A percentile compares a stretch with the other conserved stretches of the same genome.
phyloP scores from a whole-genome alignment of 2,797 vertebrate species.

The Hoplostethus atlanticus region DNA sequence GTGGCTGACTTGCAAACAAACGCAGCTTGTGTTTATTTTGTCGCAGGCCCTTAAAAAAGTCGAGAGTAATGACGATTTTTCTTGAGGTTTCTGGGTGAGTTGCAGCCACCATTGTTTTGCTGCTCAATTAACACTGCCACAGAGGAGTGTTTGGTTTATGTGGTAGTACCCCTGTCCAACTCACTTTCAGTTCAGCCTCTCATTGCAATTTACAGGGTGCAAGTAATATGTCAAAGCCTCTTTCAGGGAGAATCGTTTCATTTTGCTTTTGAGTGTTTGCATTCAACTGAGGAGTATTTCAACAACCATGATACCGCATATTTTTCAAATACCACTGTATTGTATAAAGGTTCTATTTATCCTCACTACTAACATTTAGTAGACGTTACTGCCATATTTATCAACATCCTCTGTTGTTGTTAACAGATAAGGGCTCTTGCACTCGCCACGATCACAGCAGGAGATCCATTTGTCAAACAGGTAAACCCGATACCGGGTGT shows the following conservation, averaged over 20 bases:
- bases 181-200: not conserved
- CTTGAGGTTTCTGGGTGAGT: slow-evolving; percentile 10
- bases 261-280: not conserved
- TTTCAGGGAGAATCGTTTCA: not conserved
- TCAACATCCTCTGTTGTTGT: slow-evolving; percentile 51
- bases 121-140: slow-evolving; percentile 45
- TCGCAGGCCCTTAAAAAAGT: slow-evolving; percentile 32
- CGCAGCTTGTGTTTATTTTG: slow-evolving; percentile 62
- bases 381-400: slow-evolving; percentile 29
- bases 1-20: slow-evolving; percentile 63
- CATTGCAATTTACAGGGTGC: not conserved
- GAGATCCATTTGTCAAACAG: slow-evolving; percentile 87
- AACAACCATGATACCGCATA: not conserved
- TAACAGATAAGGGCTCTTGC: slow-evolving; percentile 65
- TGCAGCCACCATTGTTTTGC: slow-evolving; percentile 53
- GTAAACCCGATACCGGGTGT: slow-evolving; percentile 82
- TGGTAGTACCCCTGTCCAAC: not conserved
- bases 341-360: not conserved
- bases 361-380: slow-evolving; percentile 19
- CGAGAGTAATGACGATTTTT: slow-evolving; percentile 42
- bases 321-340: not conserved
- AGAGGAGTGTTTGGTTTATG: slow-evolving; percentile 36
- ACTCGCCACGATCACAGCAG: slow-evolving; percentile 76
- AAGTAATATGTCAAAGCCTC: slow-evolving; percentile 3
- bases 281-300: not conserved